phyloP scores from a whole-genome alignment of 1,140 invertebrate genomes.

The Brachionus angularis region DNA sequence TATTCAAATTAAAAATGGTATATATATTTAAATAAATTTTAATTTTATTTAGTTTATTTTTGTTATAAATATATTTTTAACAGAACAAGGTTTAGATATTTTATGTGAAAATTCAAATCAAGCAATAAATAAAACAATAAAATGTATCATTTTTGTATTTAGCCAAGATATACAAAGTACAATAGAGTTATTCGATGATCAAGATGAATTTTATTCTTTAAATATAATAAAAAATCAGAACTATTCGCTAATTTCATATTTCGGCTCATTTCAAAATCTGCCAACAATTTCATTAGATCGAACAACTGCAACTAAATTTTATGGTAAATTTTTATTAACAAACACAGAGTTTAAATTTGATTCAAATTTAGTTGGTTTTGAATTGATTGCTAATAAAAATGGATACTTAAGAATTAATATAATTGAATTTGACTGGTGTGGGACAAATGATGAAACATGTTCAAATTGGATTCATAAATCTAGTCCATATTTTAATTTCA shows the following conservation, averaged over 20 bases:
- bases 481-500: no score
- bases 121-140: constrained; percentile 2
- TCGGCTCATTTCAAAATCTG: background rate
- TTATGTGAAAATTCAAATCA: constrained; percentile 2
- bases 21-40: no score
- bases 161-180: constrained; percentile 23
- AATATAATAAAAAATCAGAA: no score
- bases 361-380: background rate
- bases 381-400: background rate
- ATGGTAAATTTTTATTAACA: background rate
- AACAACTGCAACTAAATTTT: no score
- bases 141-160: background rate
- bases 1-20: no score
- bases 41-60: no score
- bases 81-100: background rate
- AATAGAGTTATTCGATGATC: no score
- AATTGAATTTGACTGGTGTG: background rate
- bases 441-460: no score
- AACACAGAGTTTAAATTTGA: constrained; percentile 28
- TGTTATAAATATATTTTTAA: background rate
- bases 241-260: no score
- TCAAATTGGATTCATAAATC: no score
- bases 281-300: background rate
- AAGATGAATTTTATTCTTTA: background rate
- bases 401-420: background rate